A percentile compares a stretch with the other conserved stretches of the same genome.
phyloP scores from a whole-genome alignment of 2,797 vertebrate genomes.

The Crenichthys baileyi region DNA sequence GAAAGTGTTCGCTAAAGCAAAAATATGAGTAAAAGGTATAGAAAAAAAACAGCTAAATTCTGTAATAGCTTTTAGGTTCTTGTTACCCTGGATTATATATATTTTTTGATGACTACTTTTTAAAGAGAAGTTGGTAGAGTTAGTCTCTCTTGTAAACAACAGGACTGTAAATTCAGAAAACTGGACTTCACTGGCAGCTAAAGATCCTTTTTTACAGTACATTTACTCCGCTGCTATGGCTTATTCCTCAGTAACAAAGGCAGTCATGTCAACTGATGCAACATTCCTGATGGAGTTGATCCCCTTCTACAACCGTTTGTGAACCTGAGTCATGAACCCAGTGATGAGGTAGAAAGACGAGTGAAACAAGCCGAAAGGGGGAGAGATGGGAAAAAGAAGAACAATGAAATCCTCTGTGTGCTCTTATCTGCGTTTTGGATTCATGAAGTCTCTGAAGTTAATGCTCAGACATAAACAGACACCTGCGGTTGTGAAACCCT shows the following conservation, averaged over 20 bases:
- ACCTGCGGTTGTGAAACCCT: slow-evolving; percentile 33
- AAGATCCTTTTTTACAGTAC: slow-evolving; percentile 8
- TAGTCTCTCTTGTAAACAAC: background rate
- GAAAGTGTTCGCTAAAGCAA: too few species aligned
- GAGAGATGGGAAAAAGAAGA: slow-evolving; percentile 65
- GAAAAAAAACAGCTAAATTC: too few species aligned
- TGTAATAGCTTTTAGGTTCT: too few species aligned
- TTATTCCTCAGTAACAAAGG: slow-evolving; percentile 12
- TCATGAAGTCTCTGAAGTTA: slow-evolving; percentile 58
- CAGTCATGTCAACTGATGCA: slow-evolving; percentile 9
- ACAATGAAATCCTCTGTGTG: slow-evolving; percentile 77
- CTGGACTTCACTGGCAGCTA: background rate
- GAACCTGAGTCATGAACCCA: slow-evolving; percentile 46
- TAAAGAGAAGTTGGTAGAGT: too few species aligned
- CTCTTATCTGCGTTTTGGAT: slow-evolving; percentile 70
- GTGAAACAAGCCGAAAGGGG: slow-evolving; percentile 35
- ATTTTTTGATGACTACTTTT: too few species aligned
- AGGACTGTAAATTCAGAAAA: background rate
- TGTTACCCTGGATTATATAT: too few species aligned
- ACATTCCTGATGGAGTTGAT: slow-evolving; percentile 30
- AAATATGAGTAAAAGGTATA: too few species aligned
- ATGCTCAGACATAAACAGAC: slow-evolving; percentile 33
- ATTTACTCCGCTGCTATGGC: background rate
- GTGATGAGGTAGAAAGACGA: slow-evolving; percentile 53
- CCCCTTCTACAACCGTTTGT: slow-evolving; percentile 30